Base-by-base conservation (phyloP, 2,113 vertebrate species). In the Antennarius striatus region DNA sequence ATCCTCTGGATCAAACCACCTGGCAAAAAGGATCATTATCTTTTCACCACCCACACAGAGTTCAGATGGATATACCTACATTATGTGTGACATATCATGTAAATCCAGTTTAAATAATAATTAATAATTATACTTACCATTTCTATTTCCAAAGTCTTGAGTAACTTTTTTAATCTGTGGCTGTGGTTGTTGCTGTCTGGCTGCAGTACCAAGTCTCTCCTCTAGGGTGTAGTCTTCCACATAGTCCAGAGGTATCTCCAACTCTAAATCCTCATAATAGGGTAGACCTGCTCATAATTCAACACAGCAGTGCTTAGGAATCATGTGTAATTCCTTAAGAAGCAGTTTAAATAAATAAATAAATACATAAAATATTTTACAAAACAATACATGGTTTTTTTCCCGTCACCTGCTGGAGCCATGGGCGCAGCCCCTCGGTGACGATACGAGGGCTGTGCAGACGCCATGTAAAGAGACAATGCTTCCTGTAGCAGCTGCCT, bases 401-500 rank as follows among this genome's bases (percentile, higher is more conserved):
- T 29, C 3, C 8, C 1, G 16, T 60, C 58, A 91, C 90, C 88
- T 65, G 83, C 80, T 50, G 84, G 68, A 30, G 76, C 50, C 68
- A 86, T 76, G 68, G 86, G 30, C 7, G 86, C 80, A 72, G 83
- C 71, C 69, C 74, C 93, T 77, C 82, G 78, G 82, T 32, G 79
- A 40, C 80, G 70, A 83, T 85, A 88, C 57, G 83, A 86, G 0
- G 93, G 80, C 81, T 94, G 93, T 14, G 92, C 92, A 51, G 94
- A 94, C 1, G 95, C 85, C 78, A 96, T 83, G 63, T 96, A 95
- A 13, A 95, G 86, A 45, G 94, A 91, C 51, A 94, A 77, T 17
- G 93, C 88, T 68, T 96, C 94, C 81, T 96, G 94, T 71, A 97
- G 91, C 79, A 96, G 89, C 86, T 95, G 95, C 64, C 94, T 92